Conservation (phyloP, 2,888 invertebrate genomes). For the Entomobrya proxima region DNA sequence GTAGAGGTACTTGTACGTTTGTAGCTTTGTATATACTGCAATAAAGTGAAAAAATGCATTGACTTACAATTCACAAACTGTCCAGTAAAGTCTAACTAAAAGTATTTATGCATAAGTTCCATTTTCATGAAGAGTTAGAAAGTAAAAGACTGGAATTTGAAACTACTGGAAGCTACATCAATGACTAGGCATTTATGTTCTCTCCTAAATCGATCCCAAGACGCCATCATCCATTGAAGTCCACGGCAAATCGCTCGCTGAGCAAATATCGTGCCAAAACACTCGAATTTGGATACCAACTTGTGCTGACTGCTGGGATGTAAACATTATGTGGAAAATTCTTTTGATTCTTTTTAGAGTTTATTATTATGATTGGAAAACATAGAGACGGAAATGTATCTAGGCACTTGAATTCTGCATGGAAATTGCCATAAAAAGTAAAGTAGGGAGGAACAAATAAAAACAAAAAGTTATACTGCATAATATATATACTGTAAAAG, state of each 20-base stretch:
- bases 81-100: no score
- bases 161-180: no score
- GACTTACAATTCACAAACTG: no score
- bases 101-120: no score
- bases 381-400: not conserved
- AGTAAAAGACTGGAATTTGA: not conserved
- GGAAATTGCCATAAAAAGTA: not conserved
- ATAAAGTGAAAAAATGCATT: no score
- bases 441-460: not conserved
- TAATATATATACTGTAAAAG: no score
- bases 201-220: constrained; percentile 17
- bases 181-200: not conserved
- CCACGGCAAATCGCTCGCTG: constrained; percentile 18
- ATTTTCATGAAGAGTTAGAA: no score
- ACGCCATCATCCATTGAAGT: not conserved
- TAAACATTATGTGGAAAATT: not conserved
- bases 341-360: no score
- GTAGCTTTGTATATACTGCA: not conserved
- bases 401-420: not conserved
- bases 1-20: not conserved
- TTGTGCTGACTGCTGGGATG: not conserved
- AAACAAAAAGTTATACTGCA: not conserved
- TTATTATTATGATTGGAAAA: not conserved
- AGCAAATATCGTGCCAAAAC: constrained; percentile 42
- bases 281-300: not conserved